A percentile compares a stretch with the other conserved stretches of the same genome.
Conservation (phyloP, 30 jellyfish, hydroid and myxozoan genomes). For the Turritopsis dohrnii region DNA sequence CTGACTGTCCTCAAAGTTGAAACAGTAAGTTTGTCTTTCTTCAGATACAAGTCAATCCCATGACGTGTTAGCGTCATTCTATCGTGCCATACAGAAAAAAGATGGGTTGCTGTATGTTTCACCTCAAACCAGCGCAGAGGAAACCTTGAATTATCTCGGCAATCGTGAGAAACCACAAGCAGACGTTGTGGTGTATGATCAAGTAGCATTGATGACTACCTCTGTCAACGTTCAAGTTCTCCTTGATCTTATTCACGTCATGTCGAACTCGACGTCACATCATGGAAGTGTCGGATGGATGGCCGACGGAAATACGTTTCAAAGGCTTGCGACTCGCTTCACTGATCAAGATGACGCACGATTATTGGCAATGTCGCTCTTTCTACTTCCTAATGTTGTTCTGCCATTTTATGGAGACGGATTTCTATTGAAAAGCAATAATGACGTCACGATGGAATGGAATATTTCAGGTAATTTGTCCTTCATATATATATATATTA, state of each 20-base stretch:
- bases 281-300: conserved; percentile 64
- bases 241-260: neutral
- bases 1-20: neutral
- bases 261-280: conserved; percentile 25
- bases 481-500: neutral
- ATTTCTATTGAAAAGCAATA: conserved; percentile 20
- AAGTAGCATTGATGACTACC: conserved; percentile 30
- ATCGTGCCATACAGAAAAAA: neutral
- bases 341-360: conserved; percentile 23
- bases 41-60: neutral
- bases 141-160: conserved; percentile 15
- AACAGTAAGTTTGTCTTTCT: neutral
- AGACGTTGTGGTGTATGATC: conserved; percentile 42
- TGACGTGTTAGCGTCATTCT: neutral
- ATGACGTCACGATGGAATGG: conserved; percentile 53
- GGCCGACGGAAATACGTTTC: conserved; percentile 35
- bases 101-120: conserved; percentile 3
- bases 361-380: conserved; percentile 15
- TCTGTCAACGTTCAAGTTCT: conserved; percentile 1
- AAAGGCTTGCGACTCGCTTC: conserved; percentile 28
- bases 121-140: neutral
- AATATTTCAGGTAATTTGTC: conserved; percentile 38
- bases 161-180: conserved; percentile 34
- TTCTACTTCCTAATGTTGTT: conserved; percentile 49
- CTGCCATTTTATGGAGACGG: conserved; percentile 63